Base-by-base conservation (phyloP, 1,140 invertebrate species). In the Goniozus legneri region DNA sequence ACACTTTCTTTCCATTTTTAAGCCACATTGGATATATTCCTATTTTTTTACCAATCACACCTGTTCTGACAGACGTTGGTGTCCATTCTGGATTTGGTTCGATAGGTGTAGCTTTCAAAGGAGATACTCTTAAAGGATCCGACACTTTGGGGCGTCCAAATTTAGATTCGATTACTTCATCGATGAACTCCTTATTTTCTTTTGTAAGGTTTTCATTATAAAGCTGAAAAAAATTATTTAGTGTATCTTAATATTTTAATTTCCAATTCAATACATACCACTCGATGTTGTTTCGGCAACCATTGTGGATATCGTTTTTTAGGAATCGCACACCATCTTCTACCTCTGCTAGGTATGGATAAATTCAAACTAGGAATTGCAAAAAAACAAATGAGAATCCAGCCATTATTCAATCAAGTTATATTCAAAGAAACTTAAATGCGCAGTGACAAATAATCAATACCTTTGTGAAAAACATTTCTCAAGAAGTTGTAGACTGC, bases 1-100 rank as follows among this genome's bases (percentile, higher is more conserved):
- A 56, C 43, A 94, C 72, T 78, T 80, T 85, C 62, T 81, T 81
- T 1, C 95, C 95, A 76, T 88, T 80, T 73, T 91, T 95, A 2
- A 83, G 69, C 95, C 95, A 99, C 68, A 98, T 77, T 10, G 93
- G 93, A 71, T 95, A 87, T 41, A 89, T 77, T 22, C 97, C 97
- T 66, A 99, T 89, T 79, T 99, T 99, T 42, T 86, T 81, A 0
- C 88, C 94, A 66, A 99, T 87, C 2, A 98, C 65, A 33, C 97
- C 97, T 50, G 83, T 82, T 63, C 96, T 79, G 49, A 78, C 76
- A 4, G 84, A 81, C 2, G 65, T 64, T 35, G 76, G 73, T 10
- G 69, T 76, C 88, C 90, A 95, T 59, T 83, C 67, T 34, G 64
- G 58, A 39, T 73, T 56, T 15, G 82, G 75, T 50, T 82, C 78